Evolutionary conservation across 1,140 invertebrate genomes (phyloP), one percentile per base, ranked within the genome.

Genomic region (Lordiphosa collinella): DNA sequence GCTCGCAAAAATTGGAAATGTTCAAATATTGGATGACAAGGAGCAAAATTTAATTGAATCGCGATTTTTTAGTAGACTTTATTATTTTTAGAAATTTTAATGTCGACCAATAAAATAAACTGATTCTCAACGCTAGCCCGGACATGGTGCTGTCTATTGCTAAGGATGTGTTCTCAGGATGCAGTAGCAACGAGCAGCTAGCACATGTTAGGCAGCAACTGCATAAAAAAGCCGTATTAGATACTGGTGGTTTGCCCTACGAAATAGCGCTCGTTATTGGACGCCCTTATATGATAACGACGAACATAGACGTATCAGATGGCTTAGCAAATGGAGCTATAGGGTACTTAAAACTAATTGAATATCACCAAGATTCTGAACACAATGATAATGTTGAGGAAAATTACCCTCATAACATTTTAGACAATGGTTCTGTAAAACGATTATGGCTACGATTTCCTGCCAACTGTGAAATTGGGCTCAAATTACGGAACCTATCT

Each of bases 221-320:
- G 16, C 37, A 38, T 13, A 38, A 40, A n/a, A 40, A 18, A 16
- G 9, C 14, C 14, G n/a, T n/a, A 4, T 16, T 40, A 18, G 38
- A 40, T 22, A 40, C 38, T 18, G 38, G 38, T 18, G 38, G 38
- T 4, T 40, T 40, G n/a, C 38, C 38, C 9, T 40, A 40, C 38
- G 38, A 40, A 40, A 40, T 5, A 18, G 14, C 5, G 10, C 18
- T 40, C 8, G 14, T 40, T 18, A 10, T 40, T n/a, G 5, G n/a
- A 10, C 14, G 18, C 9, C 38, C 38, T 10, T 18, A 40, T 18
- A 40, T 40, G 8, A 40, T 40, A 4, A 40, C 38, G 2, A 40
- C 38, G 14, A 40, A 40, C n/a, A 40, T 40, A 22, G 38, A 40
- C 38, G 38, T 40, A 10, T 16, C 14, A 40, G 38, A 40, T 18